phyloP scores from a whole-genome alignment of 2,888 invertebrate genomes.

The Neoascia interrupta region DNA sequence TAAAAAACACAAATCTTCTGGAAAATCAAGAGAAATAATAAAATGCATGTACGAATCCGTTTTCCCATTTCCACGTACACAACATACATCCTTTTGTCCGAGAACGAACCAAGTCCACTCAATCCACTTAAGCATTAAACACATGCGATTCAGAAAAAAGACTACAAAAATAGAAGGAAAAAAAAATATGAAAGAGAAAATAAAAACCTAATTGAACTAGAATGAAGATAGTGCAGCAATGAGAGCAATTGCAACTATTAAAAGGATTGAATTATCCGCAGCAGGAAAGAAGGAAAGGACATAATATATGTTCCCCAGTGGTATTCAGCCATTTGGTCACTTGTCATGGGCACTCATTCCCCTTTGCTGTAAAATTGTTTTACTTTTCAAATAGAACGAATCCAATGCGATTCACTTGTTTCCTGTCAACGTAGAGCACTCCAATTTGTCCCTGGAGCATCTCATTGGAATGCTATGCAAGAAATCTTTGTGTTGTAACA shows the following conservation, averaged over 20 bases:
- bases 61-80: constrained; percentile 15
- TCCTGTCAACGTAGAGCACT: constrained; percentile 65
- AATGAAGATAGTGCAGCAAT: constrained; percentile 61
- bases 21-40: constrained; percentile 40
- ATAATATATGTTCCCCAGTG: constrained; percentile 63
- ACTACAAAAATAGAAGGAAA: neutral
- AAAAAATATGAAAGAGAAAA: neutral
- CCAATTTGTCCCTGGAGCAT: constrained; percentile 66
- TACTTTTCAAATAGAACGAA: constrained; percentile 43
- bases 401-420: constrained; percentile 69
- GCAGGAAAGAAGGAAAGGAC: constrained; percentile 57
- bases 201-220: constrained; percentile 63
- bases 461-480: constrained; percentile 66
- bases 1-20: constrained; percentile 67
- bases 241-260: constrained; percentile 68
- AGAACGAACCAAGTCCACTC: constrained; percentile 35
- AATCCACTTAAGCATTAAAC: constrained; percentile 67
- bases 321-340: constrained; percentile 69
- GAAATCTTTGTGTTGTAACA: constrained; percentile 29
- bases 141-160: constrained; percentile 49
- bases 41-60: constrained; percentile 49
- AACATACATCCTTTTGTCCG: constrained; percentile 23
- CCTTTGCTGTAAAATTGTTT: constrained; percentile 37
- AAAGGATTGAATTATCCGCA: constrained; percentile 68
- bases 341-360: constrained; percentile 59